Evolutionary conservation across 1,140 invertebrate species (phyloP).

Genomic region (Tetragnatha versicolor): DNA sequence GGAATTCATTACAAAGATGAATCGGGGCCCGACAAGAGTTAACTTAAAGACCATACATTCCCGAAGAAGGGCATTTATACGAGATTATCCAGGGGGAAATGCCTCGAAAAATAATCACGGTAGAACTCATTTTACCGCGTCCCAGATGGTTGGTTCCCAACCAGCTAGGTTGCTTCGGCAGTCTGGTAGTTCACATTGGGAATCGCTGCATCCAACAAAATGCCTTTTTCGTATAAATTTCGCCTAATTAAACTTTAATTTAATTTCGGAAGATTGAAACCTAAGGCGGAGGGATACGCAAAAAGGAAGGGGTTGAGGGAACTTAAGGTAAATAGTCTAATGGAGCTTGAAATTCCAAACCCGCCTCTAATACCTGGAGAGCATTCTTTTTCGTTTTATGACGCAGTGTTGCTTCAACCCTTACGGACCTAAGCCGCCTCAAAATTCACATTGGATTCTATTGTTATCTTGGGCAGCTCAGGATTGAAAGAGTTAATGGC

Average conservation of each 20-base stretch:
- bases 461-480: too few species aligned
- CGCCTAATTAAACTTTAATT: constrained; percentile 28
- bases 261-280: too few species aligned
- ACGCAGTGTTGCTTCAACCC: too few species aligned
- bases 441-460: too few species aligned
- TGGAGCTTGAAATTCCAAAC: too few species aligned
- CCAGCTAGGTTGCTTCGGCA: neutral
- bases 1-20: constrained; percentile 6
- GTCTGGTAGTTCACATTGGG: neutral
- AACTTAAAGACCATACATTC: neutral
- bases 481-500: too few species aligned
- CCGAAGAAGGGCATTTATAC: neutral
- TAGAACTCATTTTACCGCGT: neutral
- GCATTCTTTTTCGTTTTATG: too few species aligned
- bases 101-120: neutral
- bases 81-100: neutral
- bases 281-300: too few species aligned
- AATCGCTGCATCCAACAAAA: constrained; percentile 4
- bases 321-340: too few species aligned
- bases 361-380: too few species aligned
- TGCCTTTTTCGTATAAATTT: constrained; percentile 18
- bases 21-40: neutral
- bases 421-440: too few species aligned
- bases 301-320: too few species aligned
- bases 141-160: constrained; percentile 11